Base-by-base conservation (phyloP, 1,140 invertebrate species). In the Pseudomyrmex sp. region DNA sequence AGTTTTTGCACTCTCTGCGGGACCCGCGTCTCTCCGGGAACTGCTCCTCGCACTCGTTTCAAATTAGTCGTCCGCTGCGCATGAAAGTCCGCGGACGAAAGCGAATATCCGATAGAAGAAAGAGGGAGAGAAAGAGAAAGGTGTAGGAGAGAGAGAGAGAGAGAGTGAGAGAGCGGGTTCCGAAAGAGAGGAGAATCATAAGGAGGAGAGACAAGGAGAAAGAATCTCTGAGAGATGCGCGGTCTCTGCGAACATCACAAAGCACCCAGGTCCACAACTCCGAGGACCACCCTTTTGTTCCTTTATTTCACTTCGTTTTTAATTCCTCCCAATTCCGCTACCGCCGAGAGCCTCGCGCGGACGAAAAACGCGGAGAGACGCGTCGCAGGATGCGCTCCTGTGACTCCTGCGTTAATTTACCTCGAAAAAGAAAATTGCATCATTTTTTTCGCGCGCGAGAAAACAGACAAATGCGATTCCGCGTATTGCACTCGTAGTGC, bases 241-340 rank as follows among this genome's bases (percentile, higher is more conserved):
- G 88, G 89, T 61, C 86, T 90, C 85, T 73, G 85, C 83, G 85
- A 91, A 87, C 86, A 88, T 89, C 88, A 91, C 91, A 92, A 91
- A 91, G 91, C 91, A 85, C 65, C 83, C 90, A 18, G 82, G 85
- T 26, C 83, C 84, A 52, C 80, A 66, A 70, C 84, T 85, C 62
- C 35, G 35, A 35, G 62, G 62, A 65, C 68, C 59, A 68, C 85
- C 85, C 85, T 89, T 92, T 91, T 92, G 85, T 35, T 35, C 35
- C 84, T 92, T 91, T 91, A 90, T 92, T 91, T 91, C 88, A 88
- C 88, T 89, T 88, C 77, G 85, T 91, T 92, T 91, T 90, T 91
- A 91, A 92, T 91, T 92, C 91, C 89, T 91, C 80, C 88, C 88
- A 87, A 89, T 90, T 89, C 88, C 87, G 18, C 62, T 15, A 89